Evolutionary conservation across 2,113 vertebrate species (phyloP).

Genomic region (Engystomops pustulosus): DNA sequence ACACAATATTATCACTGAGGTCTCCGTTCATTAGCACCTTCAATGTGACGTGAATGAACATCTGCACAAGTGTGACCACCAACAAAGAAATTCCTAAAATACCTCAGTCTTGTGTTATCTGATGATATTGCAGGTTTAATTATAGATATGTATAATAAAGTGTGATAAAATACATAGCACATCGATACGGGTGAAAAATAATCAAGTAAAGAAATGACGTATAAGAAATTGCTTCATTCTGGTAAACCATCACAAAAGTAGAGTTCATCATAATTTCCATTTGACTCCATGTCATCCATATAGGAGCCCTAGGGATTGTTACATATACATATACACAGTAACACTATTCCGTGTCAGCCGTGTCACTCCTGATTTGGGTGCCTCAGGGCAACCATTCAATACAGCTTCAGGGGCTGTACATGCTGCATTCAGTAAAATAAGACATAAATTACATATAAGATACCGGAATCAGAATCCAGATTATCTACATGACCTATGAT

Average conservation of each 20-base stretch:
- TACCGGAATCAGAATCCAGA: no score
- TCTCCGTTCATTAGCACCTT: not conserved
- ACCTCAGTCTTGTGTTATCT: not conserved
- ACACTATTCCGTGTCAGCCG: not conserved
- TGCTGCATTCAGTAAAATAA: not conserved
- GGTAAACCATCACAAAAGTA: no score
- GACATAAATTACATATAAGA: not conserved
- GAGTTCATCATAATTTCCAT: not conserved
- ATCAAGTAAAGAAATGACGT: no score
- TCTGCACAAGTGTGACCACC: not conserved
- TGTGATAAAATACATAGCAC: not conserved
- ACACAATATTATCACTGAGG: not conserved
- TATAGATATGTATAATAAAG: not conserved
- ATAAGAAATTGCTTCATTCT: no score
- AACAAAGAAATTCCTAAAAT: no score
- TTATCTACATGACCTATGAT: no score
- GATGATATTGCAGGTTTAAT: not conserved
- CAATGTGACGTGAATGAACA: not conserved
- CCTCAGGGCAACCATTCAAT: not conserved
- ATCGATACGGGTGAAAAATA: no score
- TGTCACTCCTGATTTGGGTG: conserved; percentile 2
- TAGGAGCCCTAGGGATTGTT: not conserved
- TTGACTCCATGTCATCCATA: not conserved
- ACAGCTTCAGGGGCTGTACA: not conserved
- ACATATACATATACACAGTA: not conserved